Evolutionary conservation across 1,140 invertebrate species (phyloP), one percentile per base, ranked within the genome.

Genomic region (Pogonus chalceus): DNA sequence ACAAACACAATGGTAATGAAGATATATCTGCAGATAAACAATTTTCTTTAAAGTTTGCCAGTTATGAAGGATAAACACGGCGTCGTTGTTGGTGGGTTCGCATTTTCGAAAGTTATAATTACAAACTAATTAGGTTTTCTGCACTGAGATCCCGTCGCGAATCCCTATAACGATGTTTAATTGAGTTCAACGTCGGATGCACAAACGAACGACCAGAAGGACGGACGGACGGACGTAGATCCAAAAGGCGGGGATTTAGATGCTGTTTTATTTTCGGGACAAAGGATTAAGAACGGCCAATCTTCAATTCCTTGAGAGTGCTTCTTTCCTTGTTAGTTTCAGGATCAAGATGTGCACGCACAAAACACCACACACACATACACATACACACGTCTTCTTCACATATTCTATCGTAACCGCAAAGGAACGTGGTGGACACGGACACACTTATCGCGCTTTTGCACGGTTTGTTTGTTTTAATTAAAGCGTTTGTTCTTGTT

Each of bases 1-100:
- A 43, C 37, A 43, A 43, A 43, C 37, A 43, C 37, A 43, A 43
- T 43, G 37, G 18, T 43, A 43, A 43, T 43, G 37, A 43, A 43
- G 37, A 43, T 43, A 43, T 43, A 43, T 43, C 37, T 43, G 9
- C 37, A 43, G 37, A 43, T 43, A 43, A 43, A 43, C 37, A 43
- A 43, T 43, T 43, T 43, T 43, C 37, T 43, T 43, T 43, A 43
- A 43, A 43, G 37, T 43, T 43, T 43, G 9, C 37, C 18, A 16
- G 7, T 18, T 43, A 18, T 43, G 37, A 9, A 43, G 37, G 37
- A 43, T 43, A 43, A 18, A 43, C 37, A 43, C 18, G 9, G 26
- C 26, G 26, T 4, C 26, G 26, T 4, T 31, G 26, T 31, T n/a
- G 26, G 7, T 14, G 14, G 26, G 4, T 14, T 31, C 14, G 14